Percentiles rank a stretch among this genome's conserved stretches.
Conservation (phyloP, 2,113 vertebrate species). For the Seriola aureovittata region DNA sequence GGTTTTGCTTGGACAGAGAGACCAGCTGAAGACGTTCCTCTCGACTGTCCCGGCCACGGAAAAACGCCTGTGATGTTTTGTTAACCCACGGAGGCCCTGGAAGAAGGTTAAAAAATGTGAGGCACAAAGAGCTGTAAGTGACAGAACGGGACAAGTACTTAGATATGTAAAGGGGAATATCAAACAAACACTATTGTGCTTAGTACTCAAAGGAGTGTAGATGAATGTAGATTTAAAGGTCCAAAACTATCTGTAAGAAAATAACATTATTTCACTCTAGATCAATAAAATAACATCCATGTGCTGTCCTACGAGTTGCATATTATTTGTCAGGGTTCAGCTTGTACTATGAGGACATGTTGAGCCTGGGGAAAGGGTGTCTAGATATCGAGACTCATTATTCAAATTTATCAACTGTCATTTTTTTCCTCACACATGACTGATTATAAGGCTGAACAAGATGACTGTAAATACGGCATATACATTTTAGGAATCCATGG, state of each 20-base stretch:
- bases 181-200: no score
- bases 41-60: conserved; percentile 93
- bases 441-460: not conserved
- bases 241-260: not conserved
- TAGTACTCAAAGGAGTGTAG: no score
- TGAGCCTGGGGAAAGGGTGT: not conserved
- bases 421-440: not conserved
- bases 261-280: no score
- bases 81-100: conserved; percentile 90
- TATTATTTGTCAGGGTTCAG: not conserved
- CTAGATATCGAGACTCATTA: not conserved
- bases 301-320: no score
- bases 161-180: not conserved
- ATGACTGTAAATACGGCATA: not conserved
- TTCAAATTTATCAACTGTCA: not conserved
- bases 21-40: conserved; percentile 91
- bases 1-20: conserved; percentile 87
- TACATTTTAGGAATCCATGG: no score
- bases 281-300: not conserved
- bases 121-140: not conserved
- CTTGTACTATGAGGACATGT: not conserved
- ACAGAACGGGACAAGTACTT: not conserved
- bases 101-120: not conserved
- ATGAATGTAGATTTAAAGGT: not conserved
- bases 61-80: conserved; percentile 91